These are phyloP conservation scores for Rhadina sibilatrix DNA, from an alignment of 2,113 vertebrate species.

Conservation along the genomic window DNA sequence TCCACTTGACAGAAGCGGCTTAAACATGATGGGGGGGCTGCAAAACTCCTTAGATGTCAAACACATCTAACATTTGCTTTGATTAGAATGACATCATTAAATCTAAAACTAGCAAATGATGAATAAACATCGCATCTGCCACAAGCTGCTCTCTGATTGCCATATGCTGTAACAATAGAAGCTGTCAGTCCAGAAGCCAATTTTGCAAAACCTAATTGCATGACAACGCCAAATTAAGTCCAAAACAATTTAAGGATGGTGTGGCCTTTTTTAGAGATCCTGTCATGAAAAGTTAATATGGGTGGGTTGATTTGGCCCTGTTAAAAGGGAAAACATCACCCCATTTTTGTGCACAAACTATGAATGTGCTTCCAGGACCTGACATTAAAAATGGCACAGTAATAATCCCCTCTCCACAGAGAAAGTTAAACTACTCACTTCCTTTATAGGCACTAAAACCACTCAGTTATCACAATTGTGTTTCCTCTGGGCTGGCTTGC, in stretches of 20 bases:
- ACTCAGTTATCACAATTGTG: neutral
- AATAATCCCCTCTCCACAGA: neutral
- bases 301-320: neutral
- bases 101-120: constrained; percentile 24
- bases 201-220: constrained; percentile 39
- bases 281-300: neutral
- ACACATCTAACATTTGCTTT: neutral
- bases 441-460: constrained; percentile 14
- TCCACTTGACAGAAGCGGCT: neutral
- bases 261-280: neutral
- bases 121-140: constrained; percentile 59
- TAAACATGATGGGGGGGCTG: neutral
- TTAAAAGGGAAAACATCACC: neutral
- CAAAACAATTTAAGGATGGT: neutral
- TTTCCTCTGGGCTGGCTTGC: neutral
- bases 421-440: constrained; percentile 5
- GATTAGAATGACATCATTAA: neutral
- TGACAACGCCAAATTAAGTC: constrained; percentile 8
- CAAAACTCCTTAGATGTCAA: neutral
- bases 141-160: constrained; percentile 44
- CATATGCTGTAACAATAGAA: constrained; percentile 55
- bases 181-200: constrained; percentile 38
- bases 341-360: neutral
- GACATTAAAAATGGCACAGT: neutral
- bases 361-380: neutral